Evolutionary conservation across 2,888 invertebrate genomes (phyloP), one percentile per base, ranked within the genome.

Genomic region (Ochlodes sylvanus): DNA sequence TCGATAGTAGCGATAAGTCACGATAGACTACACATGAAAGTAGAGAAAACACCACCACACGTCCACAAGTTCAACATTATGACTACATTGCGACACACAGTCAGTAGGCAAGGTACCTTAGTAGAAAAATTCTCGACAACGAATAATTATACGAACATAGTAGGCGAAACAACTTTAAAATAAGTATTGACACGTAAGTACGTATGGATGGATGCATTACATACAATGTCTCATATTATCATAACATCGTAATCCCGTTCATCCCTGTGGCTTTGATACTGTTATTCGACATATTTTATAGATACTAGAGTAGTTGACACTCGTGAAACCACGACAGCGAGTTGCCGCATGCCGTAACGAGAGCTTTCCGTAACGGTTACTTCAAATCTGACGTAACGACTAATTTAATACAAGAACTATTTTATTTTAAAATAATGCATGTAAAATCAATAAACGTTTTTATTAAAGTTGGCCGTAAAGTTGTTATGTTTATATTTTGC

Each of bases 311-410:
- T 60, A 44, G 3, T 27, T 44, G 44, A 60, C 44, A 58, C 15
- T 21, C 71, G 70, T 73, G 70, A 73, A 79, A 82, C 83, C 81
- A 80, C 83, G 83, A 79, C 78, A 80, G 81, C 79, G 77, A 82
- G 76, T 70, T 61, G 72, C 44, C 44, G 44, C 44, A 17, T 47
- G 17, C 44, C 66, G 70, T 76, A 82, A 80, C 82, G 80, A 81
- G 72, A 73, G 64, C 68, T 70, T 52, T 52, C 52, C 14, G 17
- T 47, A 38, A 38, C 12, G 3, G 38, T 12, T 38, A 38, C 9
- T 38, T 38, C 27, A 27, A 5, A 5, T 27, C 27, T 27, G 27
- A 27, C 27, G 27, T 27, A 2, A 27, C 27, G 2, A 27, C 27
- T 27, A 27, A 27, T 27, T n/a, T n/a, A n/a, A n/a, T n/a, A n/a